These are phyloP conservation scores for Melopsittacus undulatus DNA, from an alignment of 2,797 vertebrate species.

Conservation along the genomic window DNA sequence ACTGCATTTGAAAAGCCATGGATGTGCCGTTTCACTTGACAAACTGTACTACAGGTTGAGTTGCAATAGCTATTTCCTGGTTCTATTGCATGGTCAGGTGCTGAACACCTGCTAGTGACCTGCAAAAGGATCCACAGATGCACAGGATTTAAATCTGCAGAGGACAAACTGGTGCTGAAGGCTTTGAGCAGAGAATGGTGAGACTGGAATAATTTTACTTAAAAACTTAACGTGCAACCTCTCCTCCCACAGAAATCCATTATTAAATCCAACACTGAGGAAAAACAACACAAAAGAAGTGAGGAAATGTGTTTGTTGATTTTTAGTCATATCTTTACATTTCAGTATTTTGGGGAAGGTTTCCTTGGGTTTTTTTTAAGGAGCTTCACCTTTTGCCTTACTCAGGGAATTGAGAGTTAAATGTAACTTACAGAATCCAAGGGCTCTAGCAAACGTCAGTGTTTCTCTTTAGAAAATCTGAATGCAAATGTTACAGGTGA, in stretches of 20 bases:
- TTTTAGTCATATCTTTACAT: neutral
- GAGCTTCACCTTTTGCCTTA: neutral
- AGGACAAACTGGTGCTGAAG: neutral
- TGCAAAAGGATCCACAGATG: neutral
- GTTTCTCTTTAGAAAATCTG: neutral
- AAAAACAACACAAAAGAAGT: neutral
- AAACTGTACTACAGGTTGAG: neutral
- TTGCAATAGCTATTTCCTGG: neutral
- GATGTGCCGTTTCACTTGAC: neutral
- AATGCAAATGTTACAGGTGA: slow-evolving; percentile 54
- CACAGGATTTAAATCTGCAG: neutral
- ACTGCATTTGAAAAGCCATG: neutral
- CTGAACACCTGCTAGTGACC: neutral
- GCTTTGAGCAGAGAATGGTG: neutral
- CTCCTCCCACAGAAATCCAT: neutral
- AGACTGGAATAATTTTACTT: neutral
- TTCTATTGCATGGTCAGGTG: neutral
- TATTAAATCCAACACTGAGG: neutral
- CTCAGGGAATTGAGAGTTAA: neutral
- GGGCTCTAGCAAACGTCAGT: neutral
- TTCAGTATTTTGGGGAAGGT: neutral
- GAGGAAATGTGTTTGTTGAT: neutral
- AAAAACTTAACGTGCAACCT: neutral
- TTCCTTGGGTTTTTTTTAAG: neutral
- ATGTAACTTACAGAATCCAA: neutral